Base-by-base conservation (phyloP, 1,140 invertebrate species). In the Charaxes varanes region DNA sequence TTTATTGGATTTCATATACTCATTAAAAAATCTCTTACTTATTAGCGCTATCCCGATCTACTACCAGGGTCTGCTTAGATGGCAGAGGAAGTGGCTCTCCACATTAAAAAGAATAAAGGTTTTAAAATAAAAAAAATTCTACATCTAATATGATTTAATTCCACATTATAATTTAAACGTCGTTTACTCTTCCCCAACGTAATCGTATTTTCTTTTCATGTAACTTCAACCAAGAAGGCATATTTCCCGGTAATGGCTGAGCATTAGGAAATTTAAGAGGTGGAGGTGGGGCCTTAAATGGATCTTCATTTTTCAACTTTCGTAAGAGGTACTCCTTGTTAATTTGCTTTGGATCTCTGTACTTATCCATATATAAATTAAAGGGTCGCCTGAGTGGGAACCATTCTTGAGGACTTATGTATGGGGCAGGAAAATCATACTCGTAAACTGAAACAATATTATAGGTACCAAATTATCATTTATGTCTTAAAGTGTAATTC, bases 291-390 rank as follows among this genome's bases (percentile, higher is more conserved):
- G 84, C 87, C 44, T 92, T 86, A 61, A 98, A 97, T 0, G 96
- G 96, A 87, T 96, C 88, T 13, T 91, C 87, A 28, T 88, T 88
- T 62, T 92, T 92, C 37, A 99, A 69, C 70, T 95, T 94, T 21
- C 90, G 89, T 28, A 93, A 56, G 10, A 99, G 83, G 65, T 92
- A 93, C 72, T 98, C 94, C 72, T 97, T 95, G 27, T 90, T 88
- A 11, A 85, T 74, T 43, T 97, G 89, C 81, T 96, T 97, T 0
- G 90, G 88, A 85, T 98, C 95, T 53, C 94, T 88, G 63, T 98
- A 97, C 59, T 89, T 91, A 68, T 99, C 96, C 86, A 98, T 85
- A 80, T 98, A 98, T 30, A 91, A 48, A 76, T 94, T 94, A 64
- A 99, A 98, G 2, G 96, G 88, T 77, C 92, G 61, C 56, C 86